Conservation (phyloP, 2,888 invertebrate species). For the Dione juno region DNA sequence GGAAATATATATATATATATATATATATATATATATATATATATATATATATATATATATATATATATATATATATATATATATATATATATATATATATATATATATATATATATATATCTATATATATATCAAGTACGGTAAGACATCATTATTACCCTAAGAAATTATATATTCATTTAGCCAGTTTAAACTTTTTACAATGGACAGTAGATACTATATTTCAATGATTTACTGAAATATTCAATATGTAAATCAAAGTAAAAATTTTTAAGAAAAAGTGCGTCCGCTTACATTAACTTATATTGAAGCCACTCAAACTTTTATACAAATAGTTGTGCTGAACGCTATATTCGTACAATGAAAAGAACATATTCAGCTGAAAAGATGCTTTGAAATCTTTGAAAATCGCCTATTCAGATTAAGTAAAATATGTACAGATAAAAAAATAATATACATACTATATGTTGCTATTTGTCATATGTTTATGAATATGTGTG, state of each 20-base stretch:
- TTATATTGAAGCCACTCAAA: background rate
- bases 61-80: too few species aligned
- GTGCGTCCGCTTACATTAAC: background rate
- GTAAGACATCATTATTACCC: too few species aligned
- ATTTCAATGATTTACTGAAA: background rate
- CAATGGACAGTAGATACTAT: background rate
- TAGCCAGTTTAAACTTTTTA: too few species aligned
- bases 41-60: too few species aligned
- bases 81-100: too few species aligned
- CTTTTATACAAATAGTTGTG: background rate
- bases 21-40: too few species aligned
- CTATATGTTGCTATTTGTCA: background rate
- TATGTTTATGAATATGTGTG: too few species aligned
- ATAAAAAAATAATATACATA: background rate
- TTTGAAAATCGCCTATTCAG: constrained; percentile 17
- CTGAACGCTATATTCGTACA: background rate
- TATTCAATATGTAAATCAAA: background rate
- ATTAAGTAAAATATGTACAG: constrained; percentile 16
- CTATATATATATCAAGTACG: too few species aligned
- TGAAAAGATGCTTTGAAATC: constrained; percentile 27
- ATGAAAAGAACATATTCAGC: constrained; percentile 13
- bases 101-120: too few species aligned
- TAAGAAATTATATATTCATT: too few species aligned
- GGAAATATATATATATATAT: too few species aligned
- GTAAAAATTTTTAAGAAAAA: background rate